Evolutionary conservation across 1,140 invertebrate genomes (phyloP).

Genomic region (Polypedilum vanderplanki): DNA sequence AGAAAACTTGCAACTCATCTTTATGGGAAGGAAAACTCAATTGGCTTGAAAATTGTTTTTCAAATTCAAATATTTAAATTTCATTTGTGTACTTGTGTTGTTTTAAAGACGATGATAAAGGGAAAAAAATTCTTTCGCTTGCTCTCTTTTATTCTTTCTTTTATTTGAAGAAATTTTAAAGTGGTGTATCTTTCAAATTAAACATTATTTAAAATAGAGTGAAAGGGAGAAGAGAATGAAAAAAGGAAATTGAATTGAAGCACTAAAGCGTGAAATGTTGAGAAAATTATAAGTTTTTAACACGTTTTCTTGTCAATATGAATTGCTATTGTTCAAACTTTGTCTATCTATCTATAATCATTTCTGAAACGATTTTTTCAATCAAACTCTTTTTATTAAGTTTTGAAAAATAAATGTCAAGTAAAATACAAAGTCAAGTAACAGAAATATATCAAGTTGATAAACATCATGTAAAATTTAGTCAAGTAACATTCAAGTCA

Average conservation of each 20-base stretch:
- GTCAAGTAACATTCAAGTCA: too few relatives aligned
- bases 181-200: constrained; percentile 7
- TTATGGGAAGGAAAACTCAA: constrained; percentile 16
- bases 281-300: too few relatives aligned
- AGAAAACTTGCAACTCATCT: background rate
- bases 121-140: background rate
- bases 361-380: too few relatives aligned
- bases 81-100: background rate
- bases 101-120: background rate
- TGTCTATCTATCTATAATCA: too few relatives aligned
- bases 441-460: too few relatives aligned
- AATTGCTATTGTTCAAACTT: too few relatives aligned
- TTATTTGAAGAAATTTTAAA: background rate
- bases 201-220: background rate
- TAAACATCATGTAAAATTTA: too few relatives aligned
- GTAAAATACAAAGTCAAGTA: too few relatives aligned
- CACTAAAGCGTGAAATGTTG: background rate
- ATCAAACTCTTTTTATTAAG: too few relatives aligned
- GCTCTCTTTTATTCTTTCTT: background rate
- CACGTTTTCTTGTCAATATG: too few relatives aligned
- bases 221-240: background rate
- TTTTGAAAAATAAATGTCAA: too few relatives aligned
- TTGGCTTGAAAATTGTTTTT: constrained; percentile 27
- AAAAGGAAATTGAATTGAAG: constrained; percentile 1
- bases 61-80: constrained; percentile 28